Percentiles rank a stretch among this genome's conserved stretches.
Conservation (phyloP, 2,888 invertebrate species). For the Ennomos quercinarius region DNA sequence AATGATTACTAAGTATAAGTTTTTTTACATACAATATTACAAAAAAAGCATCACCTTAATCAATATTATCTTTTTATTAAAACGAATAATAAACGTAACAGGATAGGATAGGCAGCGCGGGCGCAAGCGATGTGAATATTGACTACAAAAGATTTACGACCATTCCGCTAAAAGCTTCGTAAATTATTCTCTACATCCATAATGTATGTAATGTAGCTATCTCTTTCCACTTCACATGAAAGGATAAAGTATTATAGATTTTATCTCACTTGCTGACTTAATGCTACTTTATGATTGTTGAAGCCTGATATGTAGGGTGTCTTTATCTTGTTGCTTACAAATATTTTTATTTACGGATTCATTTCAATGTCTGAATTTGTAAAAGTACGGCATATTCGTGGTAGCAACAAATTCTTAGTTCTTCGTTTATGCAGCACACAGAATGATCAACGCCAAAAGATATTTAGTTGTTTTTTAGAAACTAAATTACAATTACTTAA, state of each 20-base stretch:
- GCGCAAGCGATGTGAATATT: constrained; percentile 62
- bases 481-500: no score
- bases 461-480: no score
- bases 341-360: constrained; percentile 8
- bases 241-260: constrained; percentile 38
- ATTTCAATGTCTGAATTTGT: not conserved
- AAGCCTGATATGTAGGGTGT: constrained; percentile 14
- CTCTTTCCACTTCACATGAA: constrained; percentile 47
- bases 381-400: not conserved
- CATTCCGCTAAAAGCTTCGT: constrained; percentile 65
- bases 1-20: no score
- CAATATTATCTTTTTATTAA: no score
- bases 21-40: no score
- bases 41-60: no score
- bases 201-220: constrained; percentile 35
- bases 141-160: constrained; percentile 71
- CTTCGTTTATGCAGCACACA: no score
- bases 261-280: constrained; percentile 26
- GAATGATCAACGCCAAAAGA: no score
- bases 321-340: constrained; percentile 6
- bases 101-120: constrained; percentile 52
- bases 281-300: constrained; percentile 28
- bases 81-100: constrained; percentile 32
- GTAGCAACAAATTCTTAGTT: not conserved
- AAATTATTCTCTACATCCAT: constrained; percentile 52